Base-by-base conservation (phyloP, 2,888 invertebrate species). In the Drosophila pegasa region DNA sequence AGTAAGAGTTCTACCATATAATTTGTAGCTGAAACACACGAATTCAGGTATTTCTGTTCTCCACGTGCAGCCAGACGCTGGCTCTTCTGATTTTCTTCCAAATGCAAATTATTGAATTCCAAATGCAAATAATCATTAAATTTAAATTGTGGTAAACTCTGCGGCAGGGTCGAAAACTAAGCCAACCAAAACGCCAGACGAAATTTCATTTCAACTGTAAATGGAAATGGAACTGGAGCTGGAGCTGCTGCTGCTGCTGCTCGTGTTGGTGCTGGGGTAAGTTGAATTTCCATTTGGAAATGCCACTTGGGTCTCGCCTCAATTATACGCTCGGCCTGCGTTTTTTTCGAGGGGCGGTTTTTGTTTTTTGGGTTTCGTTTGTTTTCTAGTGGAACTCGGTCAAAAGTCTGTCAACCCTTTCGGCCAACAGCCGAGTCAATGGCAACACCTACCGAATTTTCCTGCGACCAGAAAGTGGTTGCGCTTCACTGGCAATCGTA, bases 331-430 rank as follows among this genome's bases (percentile, higher is more conserved):
- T 86, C 67, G 61, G 84, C n/a, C 80, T 70, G 62, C 41, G 29
- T 48, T 50, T 16, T 16, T 22, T 50, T 35, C 35, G 33, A 47
- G 56, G 64, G 41, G 62, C 56, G 66, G 45, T 18, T 38, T 50
- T 47, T 29, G 14, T 27, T 16, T 41, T 20, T 16, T 5, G 22
- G 14, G 5, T 27, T 50, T 41, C 25, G 20, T 29, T 18, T 43
- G n/a, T 18, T 12, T 16, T 20, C 20, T 40, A 14, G 33, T 4
- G 41, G 67, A 88, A 88, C 67, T 87, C 72, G 83, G 88, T 87
- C 88, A 88, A 60, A 84, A 71, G 82, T 78, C 79, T 64, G 69
- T 85, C 77, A 82, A 85, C 87, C 85, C 89, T 79, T 85, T 82
- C 65, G 70, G 60, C 33, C 66, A 65, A 45, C 45, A 33, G 29